A percentile compares a stretch with the other conserved stretches of the same genome.
phyloP scores from a whole-genome alignment of 2,888 invertebrate species.

The Limnephilus marmoratus region DNA sequence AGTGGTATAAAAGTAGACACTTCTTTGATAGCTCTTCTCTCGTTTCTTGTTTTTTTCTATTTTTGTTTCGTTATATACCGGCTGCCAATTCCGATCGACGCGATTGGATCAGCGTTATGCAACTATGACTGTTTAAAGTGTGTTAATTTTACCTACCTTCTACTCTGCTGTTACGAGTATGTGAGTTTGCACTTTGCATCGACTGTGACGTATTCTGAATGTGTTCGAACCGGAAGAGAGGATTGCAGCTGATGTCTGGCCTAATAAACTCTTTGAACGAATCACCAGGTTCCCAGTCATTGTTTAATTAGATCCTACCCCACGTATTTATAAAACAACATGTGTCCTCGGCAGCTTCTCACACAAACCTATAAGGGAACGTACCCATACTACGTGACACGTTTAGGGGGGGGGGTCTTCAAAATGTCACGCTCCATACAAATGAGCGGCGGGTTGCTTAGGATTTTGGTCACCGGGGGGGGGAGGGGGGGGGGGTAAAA shows the following conservation, averaged over 20 bases:
- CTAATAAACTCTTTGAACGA: not conserved
- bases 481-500: no score
- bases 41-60: not conserved
- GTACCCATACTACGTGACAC: no score
- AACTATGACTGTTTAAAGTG: conserved; percentile 8
- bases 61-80: not conserved
- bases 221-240: not conserved
- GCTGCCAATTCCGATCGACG: conserved; percentile 3
- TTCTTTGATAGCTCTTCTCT: not conserved
- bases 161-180: not conserved
- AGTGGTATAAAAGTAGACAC: not conserved
- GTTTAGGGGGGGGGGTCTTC: no score
- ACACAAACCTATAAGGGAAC: no score
- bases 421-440: no score
- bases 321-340: not conserved
- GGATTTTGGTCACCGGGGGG: no score
- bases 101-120: conserved; percentile 11
- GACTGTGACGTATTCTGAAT: not conserved
- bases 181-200: not conserved
- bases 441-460: no score
- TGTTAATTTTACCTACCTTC: not conserved
- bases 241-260: not conserved
- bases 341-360: not conserved
- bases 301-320: not conserved
- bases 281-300: not conserved